Evolutionary conservation across 2,113 vertebrate genomes (phyloP), one percentile per base, ranked within the genome.

Genomic region (Ciconia stormi): DNA sequence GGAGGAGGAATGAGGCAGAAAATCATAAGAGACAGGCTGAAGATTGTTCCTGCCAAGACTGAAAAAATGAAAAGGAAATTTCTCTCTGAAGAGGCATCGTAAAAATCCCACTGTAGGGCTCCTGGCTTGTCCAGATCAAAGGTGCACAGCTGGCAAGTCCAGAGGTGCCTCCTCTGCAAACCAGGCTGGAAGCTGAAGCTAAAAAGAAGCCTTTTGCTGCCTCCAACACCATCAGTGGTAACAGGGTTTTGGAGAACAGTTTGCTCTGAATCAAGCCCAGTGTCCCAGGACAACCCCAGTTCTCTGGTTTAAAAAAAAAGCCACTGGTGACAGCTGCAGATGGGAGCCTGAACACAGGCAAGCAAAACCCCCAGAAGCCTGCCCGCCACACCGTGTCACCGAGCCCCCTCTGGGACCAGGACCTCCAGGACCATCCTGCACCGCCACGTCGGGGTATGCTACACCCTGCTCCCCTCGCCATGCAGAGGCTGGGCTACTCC

Each of bases 391-490:
- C 11, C 6, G 1, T 14, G 23, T 49, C 74, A 61, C 58, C 1
- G 0, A 80, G 30, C 44, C 18, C 4, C n/a, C 69, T 61, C 44
- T 47, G 59, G 67, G 46, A 38, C 22, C 44, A 80, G 62, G n/a
- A 74, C n/a, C 67, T 69, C 42, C 11, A 29, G 53, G 18, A 62
- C 20, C n/a, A 50, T 21, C 61, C 63, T 90, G 44, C 20, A n/a
- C 34, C 2, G 3, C 0, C 0, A 0, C 3, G 3, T 1, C 2
- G 4, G 34, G 9, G n/a, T 63, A 40, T 1, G 3, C 38, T 63
- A 38, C 36, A 38, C 23, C 32, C 42, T 3, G 1, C 50, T 63
- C 14, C n/a, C 32, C 56, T 71, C 2, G 2, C 50, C 36, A 29
- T 0, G 0, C 53, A 42, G 12, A 53, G 22, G 55, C 47, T 55